Base-by-base conservation (phyloP, 2,113 vertebrate species). In the Casuarius casuarius region DNA sequence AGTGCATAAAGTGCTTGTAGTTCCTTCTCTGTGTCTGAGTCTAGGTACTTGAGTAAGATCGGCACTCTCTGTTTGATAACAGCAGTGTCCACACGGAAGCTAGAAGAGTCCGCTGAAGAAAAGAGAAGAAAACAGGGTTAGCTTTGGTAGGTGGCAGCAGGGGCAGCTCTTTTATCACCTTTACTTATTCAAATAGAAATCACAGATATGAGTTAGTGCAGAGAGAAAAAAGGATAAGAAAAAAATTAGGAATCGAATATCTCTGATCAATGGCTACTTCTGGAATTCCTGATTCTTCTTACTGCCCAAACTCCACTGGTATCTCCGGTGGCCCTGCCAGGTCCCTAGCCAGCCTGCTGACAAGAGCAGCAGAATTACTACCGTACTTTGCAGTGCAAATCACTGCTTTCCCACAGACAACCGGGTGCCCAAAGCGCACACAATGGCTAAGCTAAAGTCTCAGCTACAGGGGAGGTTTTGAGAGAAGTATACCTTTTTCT, bases 1-100 rank as follows among this genome's bases (percentile, higher is more conserved):
- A 99, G 99, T 98, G 99, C 99, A 98, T 99, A 99, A 99, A 99
- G 99, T 99, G 99, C 99, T 99, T 99, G 99, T 97, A 99, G 98
- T 98, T 99, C 99, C 98, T 99, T 99, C 98, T 99, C 99, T 52
- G 99, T 99, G 97, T 99, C 99, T 65, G 99, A 99, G 98, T 99
- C 99, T 95, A 99, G 98, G 99, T 99, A 99, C 98, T 99, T 99
- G 96, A 99, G 98, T 97, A 99, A 98, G 96, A 99, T 99, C 67
- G 99, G 99, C 98, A 99, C 98, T 94, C 99, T 99, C 97, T 98
- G 99, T 97, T 99, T 99, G 98, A 99, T 99, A 87, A 99, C 98
- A 97, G 98, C 97, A 63, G 98, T 99, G 98, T 99, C 99, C 98
- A 99, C 99, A 95, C 98, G 98, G 97, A 99, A 99, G 97, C 98